Evolutionary conservation across 2,797 vertebrate genomes (phyloP).

Genomic region (Rhynchotus rufescens): DNA sequence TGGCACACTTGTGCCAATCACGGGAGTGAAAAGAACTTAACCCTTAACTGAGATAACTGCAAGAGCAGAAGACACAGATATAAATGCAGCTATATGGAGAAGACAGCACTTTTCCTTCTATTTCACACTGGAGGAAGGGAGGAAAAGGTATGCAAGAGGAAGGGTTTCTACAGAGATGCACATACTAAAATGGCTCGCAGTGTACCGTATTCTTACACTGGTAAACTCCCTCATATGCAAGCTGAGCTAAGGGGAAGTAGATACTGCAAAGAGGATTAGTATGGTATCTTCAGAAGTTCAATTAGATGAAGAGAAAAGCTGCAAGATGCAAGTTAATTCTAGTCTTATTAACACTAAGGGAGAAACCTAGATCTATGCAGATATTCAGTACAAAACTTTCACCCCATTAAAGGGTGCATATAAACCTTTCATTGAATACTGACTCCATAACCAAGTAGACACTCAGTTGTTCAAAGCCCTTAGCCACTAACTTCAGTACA

Average conservation of each 20-base stretch:
- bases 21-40: rapidly evolving
- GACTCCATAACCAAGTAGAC: neutral
- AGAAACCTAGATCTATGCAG: neutral
- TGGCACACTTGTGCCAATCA: neutral
- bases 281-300: neutral
- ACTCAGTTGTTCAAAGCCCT: neutral
- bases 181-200: neutral
- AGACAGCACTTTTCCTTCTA: neutral
- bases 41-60: neutral
- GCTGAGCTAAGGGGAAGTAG: neutral
- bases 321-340: neutral
- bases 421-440: rapidly evolving
- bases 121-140: neutral
- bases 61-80: neutral
- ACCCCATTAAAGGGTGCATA: neutral
- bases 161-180: neutral
- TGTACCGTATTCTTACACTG: neutral
- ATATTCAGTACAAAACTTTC: neutral
- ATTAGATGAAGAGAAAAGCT: neutral
- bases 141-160: neutral
- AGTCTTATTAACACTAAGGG: neutral
- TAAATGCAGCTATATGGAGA: neutral
- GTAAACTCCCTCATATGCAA: neutral
- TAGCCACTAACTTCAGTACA: neutral
- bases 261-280: neutral